Evolutionary conservation across 2,888 invertebrate species (phyloP), one percentile per base, ranked within the genome.

Genomic region (Tetrapedia diversipes): DNA sequence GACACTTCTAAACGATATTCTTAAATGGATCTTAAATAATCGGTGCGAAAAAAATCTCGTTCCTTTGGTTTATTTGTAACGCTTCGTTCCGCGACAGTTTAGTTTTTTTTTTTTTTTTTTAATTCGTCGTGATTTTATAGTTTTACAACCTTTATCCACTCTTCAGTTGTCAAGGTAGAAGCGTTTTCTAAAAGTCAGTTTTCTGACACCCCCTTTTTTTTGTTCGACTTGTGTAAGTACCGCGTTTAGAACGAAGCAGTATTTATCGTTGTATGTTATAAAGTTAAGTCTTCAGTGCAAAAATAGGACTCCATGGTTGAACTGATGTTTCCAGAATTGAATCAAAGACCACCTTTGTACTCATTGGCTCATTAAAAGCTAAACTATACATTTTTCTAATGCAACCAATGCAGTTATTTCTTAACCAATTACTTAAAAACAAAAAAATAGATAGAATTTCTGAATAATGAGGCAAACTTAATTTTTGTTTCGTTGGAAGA

Each of bases 311-410:
- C n/a, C n/a, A n/a, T n/a, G n/a, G n/a, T n/a, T n/a, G n/a, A n/a
- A n/a, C n/a, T n/a, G n/a, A n/a, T n/a, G n/a, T n/a, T 2, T 53
- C 14, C 6, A 7, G 3, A 19, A 32, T 4, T 32, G n/a, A n/a
- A 29, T 41, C 8, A 6, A 19, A 19, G 11, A 47, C 19, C 51
- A 2, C 14, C 6, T 61, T 45, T 61, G 39, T 51, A 39, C 51
- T 51, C 27, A 22, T 64, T 6, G 16, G 3, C 19, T 51, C 19
- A 7, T 37, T 27, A 57, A 57, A 37, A 56, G 8, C 39, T 47
- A 45, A 66, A 43, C 45, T 34, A 16, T 43, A 45, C 34, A 65
- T 11, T 4, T 57, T 47, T 27, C 57, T 37, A 47, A 27, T 27
- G 66, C 56, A 66, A 37, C 47, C 56, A 57, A n/a, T 16, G 7